These are phyloP conservation scores for Poecilia velifera DNA, from an alignment of 2,797 vertebrate species.

Conservation along the genomic window DNA sequence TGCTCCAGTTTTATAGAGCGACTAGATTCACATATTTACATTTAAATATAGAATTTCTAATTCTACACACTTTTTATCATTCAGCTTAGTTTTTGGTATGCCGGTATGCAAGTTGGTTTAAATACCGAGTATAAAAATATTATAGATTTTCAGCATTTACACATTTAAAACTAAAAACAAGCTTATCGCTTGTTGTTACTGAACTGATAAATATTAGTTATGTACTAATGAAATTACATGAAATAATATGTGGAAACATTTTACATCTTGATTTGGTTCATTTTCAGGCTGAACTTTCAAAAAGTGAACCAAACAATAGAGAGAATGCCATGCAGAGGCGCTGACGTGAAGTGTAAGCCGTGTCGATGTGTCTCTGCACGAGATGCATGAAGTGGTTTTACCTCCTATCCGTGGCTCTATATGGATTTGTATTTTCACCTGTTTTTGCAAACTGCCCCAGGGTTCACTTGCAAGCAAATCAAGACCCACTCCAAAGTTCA, in stretches of 20 bases:
- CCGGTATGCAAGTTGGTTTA: not conserved
- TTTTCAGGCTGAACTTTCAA: not conserved
- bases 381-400: not conserved
- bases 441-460: not conserved
- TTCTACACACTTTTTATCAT: not conserved
- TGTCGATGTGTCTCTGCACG: not conserved
- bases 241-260: not conserved
- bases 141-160: not conserved
- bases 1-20: not conserved
- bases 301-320: not conserved
- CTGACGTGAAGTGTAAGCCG: not conserved
- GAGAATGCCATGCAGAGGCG: not conserved
- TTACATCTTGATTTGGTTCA: not conserved
- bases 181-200: not conserved
- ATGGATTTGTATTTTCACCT: not conserved
- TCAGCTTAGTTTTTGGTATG: not conserved
- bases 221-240: not conserved
- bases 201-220: not conserved
- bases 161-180: not conserved
- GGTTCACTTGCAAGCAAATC: not conserved
- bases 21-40: not conserved
- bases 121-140: not conserved
- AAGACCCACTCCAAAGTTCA: not conserved
- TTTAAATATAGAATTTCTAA: not conserved
- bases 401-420: not conserved